Evolutionary conservation across 2,113 vertebrate species (phyloP).

Genomic region (Anarrhichthys ocellatus): DNA sequence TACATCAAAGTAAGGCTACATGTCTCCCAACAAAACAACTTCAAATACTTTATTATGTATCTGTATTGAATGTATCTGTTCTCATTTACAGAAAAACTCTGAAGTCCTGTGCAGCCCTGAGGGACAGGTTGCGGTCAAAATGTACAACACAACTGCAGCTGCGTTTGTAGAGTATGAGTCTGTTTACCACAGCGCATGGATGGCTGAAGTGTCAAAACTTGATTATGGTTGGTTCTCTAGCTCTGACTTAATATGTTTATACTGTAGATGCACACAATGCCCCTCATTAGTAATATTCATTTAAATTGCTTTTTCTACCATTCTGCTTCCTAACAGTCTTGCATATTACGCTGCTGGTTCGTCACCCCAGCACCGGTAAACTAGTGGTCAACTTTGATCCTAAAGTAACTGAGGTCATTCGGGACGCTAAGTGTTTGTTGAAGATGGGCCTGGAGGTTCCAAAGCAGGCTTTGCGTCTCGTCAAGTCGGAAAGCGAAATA

Average conservation of each 20-base stretch:
- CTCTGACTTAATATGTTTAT: background rate
- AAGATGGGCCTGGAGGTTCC: slow-evolving; percentile 88
- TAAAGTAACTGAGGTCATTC: slow-evolving; percentile 83
- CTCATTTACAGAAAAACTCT: slow-evolving; percentile 82
- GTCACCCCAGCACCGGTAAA: slow-evolving; percentile 83
- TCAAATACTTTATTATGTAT: no score
- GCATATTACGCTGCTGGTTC: slow-evolving; percentile 82
- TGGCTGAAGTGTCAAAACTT: slow-evolving; percentile 82
- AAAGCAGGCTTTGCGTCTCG: slow-evolving; percentile 81
- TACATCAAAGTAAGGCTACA: slow-evolving; percentile 84
- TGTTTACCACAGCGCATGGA: slow-evolving; percentile 84
- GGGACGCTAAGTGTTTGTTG: slow-evolving; percentile 87
- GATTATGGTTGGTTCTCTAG: slow-evolving; percentile 72
- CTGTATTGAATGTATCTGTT: slow-evolving; percentile 1
- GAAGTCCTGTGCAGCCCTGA: slow-evolving; percentile 83
- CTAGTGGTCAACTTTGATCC: slow-evolving; percentile 88
- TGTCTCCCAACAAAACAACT: background rate
- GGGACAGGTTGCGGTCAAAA: slow-evolving; percentile 84
- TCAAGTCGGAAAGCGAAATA: slow-evolving; percentile 81
- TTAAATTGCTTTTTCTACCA: background rate
- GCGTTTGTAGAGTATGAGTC: slow-evolving; percentile 85
- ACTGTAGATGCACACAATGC: background rate
- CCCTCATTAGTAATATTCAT: slow-evolving; percentile 59
- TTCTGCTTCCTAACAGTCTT: slow-evolving; percentile 78
- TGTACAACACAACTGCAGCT: slow-evolving; percentile 86